Evolutionary conservation across 2,888 invertebrate species (phyloP), one percentile per base, ranked within the genome.

Genomic region (Hyalella azteca): DNA sequence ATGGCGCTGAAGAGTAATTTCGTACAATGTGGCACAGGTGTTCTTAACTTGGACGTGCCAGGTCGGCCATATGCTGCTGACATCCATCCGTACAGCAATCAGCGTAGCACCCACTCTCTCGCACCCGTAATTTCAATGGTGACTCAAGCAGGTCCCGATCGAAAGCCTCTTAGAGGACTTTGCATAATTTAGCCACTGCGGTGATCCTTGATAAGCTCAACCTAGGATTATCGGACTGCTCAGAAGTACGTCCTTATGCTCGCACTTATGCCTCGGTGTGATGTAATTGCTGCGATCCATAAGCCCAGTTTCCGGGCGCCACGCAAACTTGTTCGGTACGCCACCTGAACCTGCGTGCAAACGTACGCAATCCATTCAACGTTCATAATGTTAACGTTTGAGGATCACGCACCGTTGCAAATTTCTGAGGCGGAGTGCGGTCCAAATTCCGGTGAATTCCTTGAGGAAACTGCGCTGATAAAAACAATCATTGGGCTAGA

Each of bases 131-230:
- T 66, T 66, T 66, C 29, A 66, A 66, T 66, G 39, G 36, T 66
- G 66, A 11, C 66, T 66, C 66, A 36, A 66, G 66, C 36, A 66
- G 66, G 32, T 32, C 66, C 36, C 39, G 66, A 66, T 66, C 66
- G 66, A 66, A 66, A 66, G 66, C 36, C 66, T 66, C 66, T 66
- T 66, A 66, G 29, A 36, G 66, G 36, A 29, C 66, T 66, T 66
- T 66, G 66, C 66, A 66, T 66, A 66, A 66, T 66, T 66, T 66
- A 66, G n/a, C 11, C 36, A 19, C 39, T 36, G 36, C 26, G 66
- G 66, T 66, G 66, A 66, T 66, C 36, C 66, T 36, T 29, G 66
- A 66, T 66, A 66, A 13, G 36, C 66, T 66, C 66, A 36, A 36
- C 36, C 36, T 5, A 29, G 39, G 66, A 66, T 66, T 66, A 66